Evolutionary conservation across 2,888 invertebrate species (phyloP).

Genomic region (Cistogaster globosa): DNA sequence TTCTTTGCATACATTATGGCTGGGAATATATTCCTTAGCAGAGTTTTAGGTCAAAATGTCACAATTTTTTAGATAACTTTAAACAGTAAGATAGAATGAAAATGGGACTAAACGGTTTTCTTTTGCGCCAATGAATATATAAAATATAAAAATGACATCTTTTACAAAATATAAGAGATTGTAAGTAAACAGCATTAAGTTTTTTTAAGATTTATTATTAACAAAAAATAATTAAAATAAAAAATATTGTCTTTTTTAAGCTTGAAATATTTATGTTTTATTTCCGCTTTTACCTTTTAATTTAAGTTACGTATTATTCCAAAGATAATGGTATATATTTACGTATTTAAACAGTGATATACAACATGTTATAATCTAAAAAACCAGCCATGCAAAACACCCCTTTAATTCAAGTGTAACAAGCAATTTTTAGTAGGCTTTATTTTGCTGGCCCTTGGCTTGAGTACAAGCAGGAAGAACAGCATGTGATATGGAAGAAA

Average conservation of each 20-base stretch:
- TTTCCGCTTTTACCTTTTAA: slow-evolving; percentile 19
- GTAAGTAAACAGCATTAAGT: too few species aligned
- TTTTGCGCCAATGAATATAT: too few species aligned
- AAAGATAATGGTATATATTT: slow-evolving; percentile 3
- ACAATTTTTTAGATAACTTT: too few species aligned
- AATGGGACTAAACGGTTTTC: too few species aligned
- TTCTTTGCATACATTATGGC: too few species aligned
- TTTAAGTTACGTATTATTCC: slow-evolving; percentile 30
- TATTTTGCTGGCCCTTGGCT: neutral
- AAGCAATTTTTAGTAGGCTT: slow-evolving; percentile 41
- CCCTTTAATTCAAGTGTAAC: slow-evolving; percentile 63
- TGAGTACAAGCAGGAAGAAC: slow-evolving; percentile 9
- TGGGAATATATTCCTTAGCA: too few species aligned
- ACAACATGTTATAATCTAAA: slow-evolving; percentile 3
- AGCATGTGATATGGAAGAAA: slow-evolving; percentile 24
- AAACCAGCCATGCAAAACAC: slow-evolving; percentile 62
- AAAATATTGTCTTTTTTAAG: neutral
- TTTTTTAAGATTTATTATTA: too few species aligned
- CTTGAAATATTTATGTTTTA: slow-evolving; percentile 3
- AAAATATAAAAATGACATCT: too few species aligned
- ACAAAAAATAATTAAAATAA: neutral
- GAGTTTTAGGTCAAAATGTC: too few species aligned
- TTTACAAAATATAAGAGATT: too few species aligned
- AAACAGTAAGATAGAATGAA: too few species aligned
- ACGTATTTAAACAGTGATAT: neutral